Evolutionary conservation across 2,888 invertebrate species (phyloP).

Genomic region (Didymodactylos carnosus): DNA sequence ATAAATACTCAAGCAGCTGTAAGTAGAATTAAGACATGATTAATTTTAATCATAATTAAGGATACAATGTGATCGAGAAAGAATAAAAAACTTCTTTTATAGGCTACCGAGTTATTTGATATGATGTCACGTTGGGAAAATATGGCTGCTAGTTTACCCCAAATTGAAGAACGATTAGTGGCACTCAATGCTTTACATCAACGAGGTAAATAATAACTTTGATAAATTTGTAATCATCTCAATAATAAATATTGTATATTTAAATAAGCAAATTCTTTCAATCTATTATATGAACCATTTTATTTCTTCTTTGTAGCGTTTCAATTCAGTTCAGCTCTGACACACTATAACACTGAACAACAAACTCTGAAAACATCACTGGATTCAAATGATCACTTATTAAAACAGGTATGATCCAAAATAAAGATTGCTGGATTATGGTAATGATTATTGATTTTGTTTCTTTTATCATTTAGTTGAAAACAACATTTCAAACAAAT

Average conservation of each 20-base stretch:
- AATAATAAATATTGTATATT: background rate
- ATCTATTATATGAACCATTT: no score
- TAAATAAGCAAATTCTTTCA: background rate
- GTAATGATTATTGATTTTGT: background rate
- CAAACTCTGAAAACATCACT: background rate
- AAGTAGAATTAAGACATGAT: no score
- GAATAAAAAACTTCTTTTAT: no score
- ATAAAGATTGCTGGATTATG: background rate
- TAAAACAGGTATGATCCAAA: constrained; percentile 1
- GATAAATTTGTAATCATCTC: no score
- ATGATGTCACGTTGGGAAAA: background rate
- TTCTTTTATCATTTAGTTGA: background rate
- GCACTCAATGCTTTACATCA: background rate
- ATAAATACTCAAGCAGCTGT: no score
- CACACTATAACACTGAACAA: background rate
- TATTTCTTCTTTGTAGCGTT: background rate
- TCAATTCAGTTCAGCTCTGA: background rate
- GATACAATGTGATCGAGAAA: no score
- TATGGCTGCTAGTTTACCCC: background rate
- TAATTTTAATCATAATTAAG: no score
- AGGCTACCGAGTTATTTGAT: background rate
- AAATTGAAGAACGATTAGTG: background rate
- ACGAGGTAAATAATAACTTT: no score
- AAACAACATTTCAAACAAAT: background rate
- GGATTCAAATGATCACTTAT: background rate